These are phyloP conservation scores for Clarias gariepinus DNA, from an alignment of 2,113 vertebrate genomes.

Conservation along the genomic window DNA sequence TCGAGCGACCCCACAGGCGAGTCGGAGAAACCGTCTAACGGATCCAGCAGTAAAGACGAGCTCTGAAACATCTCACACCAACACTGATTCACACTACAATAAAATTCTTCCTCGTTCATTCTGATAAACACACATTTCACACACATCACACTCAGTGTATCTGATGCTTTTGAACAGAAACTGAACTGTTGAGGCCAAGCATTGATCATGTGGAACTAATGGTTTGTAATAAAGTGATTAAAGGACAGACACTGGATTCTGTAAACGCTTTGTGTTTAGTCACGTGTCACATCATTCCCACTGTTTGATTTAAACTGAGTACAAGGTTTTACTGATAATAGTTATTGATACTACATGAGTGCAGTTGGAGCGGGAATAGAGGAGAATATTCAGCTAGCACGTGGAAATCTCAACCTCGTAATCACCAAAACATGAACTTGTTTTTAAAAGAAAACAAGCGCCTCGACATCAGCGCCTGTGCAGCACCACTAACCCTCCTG, in stretches of 20 bases:
- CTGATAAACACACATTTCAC: slow-evolving; percentile 3
- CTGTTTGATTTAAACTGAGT: not conserved
- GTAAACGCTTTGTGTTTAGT: not conserved
- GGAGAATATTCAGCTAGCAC: too few relatives aligned
- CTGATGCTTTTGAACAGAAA: slow-evolving; percentile 1
- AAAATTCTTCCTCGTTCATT: not conserved
- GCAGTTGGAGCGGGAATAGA: too few relatives aligned
- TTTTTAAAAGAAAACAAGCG: too few relatives aligned
- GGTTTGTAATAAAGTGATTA: not conserved
- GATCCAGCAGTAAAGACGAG: slow-evolving; percentile 43
- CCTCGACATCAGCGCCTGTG: too few relatives aligned
- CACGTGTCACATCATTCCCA: not conserved
- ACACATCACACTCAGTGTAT: not conserved
- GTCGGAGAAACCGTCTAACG: not conserved
- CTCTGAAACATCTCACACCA: slow-evolving; percentile 25
- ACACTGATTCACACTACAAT: not conserved
- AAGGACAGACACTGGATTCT: not conserved
- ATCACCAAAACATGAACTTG: too few relatives aligned
- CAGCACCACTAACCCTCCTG: too few relatives aligned
- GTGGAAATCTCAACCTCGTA: too few relatives aligned
- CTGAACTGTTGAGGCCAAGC: not conserved
- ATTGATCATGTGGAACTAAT: not conserved
- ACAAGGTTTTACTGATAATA: too few relatives aligned
- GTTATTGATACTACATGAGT: too few relatives aligned
- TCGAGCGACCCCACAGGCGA: slow-evolving; percentile 4